Conservation (phyloP, 1,140 invertebrate species). For the Vollenhovia emeryi region DNA sequence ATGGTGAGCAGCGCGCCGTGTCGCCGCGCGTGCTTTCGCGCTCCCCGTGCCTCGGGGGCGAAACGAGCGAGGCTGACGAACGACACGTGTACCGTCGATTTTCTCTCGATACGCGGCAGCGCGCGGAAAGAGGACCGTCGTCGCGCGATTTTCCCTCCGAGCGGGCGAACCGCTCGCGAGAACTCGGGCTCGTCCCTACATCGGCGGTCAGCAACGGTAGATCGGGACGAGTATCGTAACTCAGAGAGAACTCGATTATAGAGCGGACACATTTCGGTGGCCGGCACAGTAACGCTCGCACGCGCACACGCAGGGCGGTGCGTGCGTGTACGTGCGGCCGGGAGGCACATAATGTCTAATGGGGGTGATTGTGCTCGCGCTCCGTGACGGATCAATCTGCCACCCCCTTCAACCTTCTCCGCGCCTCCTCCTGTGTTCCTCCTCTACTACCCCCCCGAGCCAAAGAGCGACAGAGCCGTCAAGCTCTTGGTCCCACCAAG, state of each 20-base stretch:
- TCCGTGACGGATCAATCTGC: constrained; percentile 85
- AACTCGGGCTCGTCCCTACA: constrained; percentile 72
- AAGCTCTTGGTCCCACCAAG: constrained; percentile 71
- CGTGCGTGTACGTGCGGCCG: constrained; percentile 63
- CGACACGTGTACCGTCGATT: constrained; percentile 28
- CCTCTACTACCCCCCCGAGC: constrained; percentile 73
- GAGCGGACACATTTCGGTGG: constrained; percentile 80
- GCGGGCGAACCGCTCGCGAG: constrained; percentile 40
- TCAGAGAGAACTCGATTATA: constrained; percentile 45
- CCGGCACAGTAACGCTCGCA: constrained; percentile 64
- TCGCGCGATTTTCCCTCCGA: constrained; percentile 18
- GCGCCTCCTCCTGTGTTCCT: constrained; percentile 50
- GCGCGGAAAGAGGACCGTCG: neutral
- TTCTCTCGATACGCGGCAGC: constrained; percentile 19
- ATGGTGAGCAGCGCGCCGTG: constrained; percentile 84
- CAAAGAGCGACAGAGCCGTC: constrained; percentile 54
- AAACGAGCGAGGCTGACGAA: constrained; percentile 32
- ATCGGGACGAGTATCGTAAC: constrained; percentile 80
- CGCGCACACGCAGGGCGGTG: constrained; percentile 19
- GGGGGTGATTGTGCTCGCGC: constrained; percentile 84
- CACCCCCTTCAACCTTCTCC: constrained; percentile 77
- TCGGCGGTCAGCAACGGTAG: constrained; percentile 72
- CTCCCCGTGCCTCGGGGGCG: constrained; percentile 75
- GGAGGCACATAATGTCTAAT: constrained; percentile 85
- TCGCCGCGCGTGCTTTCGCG: constrained; percentile 81